A percentile compares a stretch with the other conserved stretches of the same genome.
Conservation (phyloP, 2,113 vertebrate species). For the Mus musculus region DNA sequence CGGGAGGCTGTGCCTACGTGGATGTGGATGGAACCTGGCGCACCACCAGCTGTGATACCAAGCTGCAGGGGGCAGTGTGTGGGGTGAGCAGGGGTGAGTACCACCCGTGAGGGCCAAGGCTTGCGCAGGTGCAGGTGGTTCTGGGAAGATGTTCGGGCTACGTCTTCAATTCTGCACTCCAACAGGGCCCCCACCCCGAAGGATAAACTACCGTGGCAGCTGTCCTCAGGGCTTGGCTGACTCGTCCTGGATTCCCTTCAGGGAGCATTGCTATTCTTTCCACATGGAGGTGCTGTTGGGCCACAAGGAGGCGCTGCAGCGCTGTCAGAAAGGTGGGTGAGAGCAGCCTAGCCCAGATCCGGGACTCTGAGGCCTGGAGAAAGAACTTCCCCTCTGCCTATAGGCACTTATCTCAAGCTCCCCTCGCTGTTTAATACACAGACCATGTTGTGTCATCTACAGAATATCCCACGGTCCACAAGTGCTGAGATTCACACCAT, state of each 20-base stretch:
- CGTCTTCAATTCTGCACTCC: conserved; percentile 19
- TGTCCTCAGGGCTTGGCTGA: conserved; percentile 92
- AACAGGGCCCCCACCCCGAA: conserved; percentile 84
- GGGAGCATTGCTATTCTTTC: conserved; percentile 96
- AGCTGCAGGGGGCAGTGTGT: conserved; percentile 94
- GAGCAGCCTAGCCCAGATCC: no score
- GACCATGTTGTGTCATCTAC: not conserved
- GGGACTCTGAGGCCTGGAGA: not conserved
- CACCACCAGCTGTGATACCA: conserved; percentile 89
- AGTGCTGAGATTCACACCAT: accelerated
- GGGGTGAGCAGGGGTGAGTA: conserved; percentile 86
- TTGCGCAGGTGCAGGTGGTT: accelerated
- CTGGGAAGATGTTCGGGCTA: not conserved
- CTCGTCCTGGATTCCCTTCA: conserved; percentile 95
- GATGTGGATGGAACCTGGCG: conserved; percentile 92
- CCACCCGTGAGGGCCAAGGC: not conserved
- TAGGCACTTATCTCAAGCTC: not conserved
- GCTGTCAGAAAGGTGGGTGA: conserved; percentile 92
- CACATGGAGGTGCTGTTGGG: conserved; percentile 92
- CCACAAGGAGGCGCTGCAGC: conserved; percentile 92
- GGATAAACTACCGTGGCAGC: conserved; percentile 90
- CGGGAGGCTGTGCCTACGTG: conserved; percentile 93
- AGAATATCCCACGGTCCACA: not conserved
- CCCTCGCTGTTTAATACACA: accelerated
- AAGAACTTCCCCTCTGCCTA: not conserved